phyloP scores from a whole-genome alignment of 2,113 vertebrate species.

The Aplodontia rufa region DNA sequence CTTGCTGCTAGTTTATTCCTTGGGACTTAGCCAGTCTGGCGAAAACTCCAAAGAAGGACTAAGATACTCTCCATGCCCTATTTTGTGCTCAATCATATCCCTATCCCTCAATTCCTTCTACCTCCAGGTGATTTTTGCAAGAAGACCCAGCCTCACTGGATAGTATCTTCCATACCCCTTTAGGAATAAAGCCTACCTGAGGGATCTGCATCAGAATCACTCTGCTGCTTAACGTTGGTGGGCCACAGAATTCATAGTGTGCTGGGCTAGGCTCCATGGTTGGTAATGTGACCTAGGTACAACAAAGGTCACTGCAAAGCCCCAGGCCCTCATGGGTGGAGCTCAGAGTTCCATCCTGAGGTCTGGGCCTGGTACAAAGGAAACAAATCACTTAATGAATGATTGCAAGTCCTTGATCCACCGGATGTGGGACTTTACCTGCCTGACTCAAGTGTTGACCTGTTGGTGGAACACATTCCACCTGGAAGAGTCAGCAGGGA shows the following conservation, averaged over 20 bases:
- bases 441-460: constrained; percentile 68
- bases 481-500: constrained; percentile 75
- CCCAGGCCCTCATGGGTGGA: neutral
- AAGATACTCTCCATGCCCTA: neutral
- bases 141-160: neutral
- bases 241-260: neutral
- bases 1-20: neutral
- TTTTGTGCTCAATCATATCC: neutral
- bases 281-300: neutral
- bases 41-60: neutral
- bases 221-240: neutral
- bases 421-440: constrained; percentile 60
- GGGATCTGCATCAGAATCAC: neutral
- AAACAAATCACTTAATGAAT: constrained; percentile 71
- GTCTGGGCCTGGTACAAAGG: constrained; percentile 46
- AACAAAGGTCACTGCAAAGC: constrained; percentile 13
- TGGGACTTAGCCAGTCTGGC: neutral
- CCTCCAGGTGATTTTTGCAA: neutral
- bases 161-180: neutral
- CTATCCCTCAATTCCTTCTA: neutral
- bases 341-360: neutral
- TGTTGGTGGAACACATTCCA: constrained; percentile 83
- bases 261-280: neutral
- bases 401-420: constrained; percentile 70
- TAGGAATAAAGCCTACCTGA: neutral